phyloP scores from a whole-genome alignment of 2,113 vertebrate genomes.

The Coryphaenoides rupestris region DNA sequence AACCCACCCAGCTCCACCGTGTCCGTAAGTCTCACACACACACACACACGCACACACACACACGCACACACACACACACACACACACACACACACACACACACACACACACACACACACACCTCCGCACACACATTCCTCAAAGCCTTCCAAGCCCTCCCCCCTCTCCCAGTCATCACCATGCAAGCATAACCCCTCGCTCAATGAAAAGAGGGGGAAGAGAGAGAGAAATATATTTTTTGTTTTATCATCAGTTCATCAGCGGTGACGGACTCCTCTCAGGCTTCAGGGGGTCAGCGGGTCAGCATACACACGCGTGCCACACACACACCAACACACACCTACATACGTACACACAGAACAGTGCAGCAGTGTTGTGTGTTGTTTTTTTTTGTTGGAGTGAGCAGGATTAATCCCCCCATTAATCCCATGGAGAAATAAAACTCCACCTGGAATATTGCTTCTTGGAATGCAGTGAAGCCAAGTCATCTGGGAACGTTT shows the following conservation, averaged over 20 bases:
- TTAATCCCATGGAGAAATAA: neutral
- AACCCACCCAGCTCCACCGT: constrained; percentile 96
- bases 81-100: no score
- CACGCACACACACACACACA: no score
- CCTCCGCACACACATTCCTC: no score
- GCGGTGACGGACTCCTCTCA: constrained; percentile 49
- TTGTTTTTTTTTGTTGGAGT: no score
- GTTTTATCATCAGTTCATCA: constrained; percentile 43
- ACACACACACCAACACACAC: no score
- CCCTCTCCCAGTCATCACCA: constrained; percentile 1
- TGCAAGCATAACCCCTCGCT: constrained; percentile 38
- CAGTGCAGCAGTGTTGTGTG: neutral
- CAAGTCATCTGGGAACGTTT: no score
- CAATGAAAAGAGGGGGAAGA: constrained; percentile 35
- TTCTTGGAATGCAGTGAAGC: no score
- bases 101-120: no score
- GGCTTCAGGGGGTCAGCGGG: constrained; percentile 6
- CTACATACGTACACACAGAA: constrained; percentile 12
- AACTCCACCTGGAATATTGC: neutral
- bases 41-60: neutral
- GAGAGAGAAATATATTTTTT: constrained; percentile 52
- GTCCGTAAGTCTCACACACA: constrained; percentile 76
- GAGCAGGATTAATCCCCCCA: neutral
- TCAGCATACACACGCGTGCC: no score
- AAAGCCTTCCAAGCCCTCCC: neutral